Base-by-base conservation (phyloP, 2,113 vertebrate genomes). In the Melanerpes formicivorus region DNA sequence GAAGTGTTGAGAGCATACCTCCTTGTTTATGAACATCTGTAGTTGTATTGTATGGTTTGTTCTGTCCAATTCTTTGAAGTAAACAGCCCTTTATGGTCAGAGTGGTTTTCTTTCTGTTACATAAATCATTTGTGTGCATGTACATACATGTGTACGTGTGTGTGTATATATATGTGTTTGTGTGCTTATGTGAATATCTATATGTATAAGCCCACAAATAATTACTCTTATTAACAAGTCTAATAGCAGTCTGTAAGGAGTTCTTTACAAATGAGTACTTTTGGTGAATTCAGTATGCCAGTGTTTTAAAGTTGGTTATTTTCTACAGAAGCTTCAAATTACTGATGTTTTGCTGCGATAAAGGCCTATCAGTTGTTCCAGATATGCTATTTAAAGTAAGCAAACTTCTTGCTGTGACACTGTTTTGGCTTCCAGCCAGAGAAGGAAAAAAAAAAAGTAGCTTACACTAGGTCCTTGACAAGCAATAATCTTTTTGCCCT, bases 311-410 rank as follows among this genome's bases (percentile, higher is more conserved):
- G 70, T 65, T 42, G 60, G 4, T 74, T 89, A 18, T 88, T 89
- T 90, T 91, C 64, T 83, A 5, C 60, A 74, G 60, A 84, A 80
- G 48, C 10, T 29, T 76, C 55, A 69, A 58, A 87, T 90, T 65
- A 3, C 80, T 60, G 89, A 94, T 95, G 93, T 78, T 95, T 91
- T 52, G 66, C 87, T 70, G 73, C 0, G 93, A 95, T 96, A 96
- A 91, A 32, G 17, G 40, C 79, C 0, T 96, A 96, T 96, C 91
- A 8, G 72, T 54, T 32, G 65, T 72, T 90, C 91, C 94, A 96
- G 86, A 95, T 87, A 48, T 0, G 0, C 88, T 90, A 1, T 77
- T 95, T 94, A 62, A 92, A 93, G 87, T 63, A 50, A 42, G 17
- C 83, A 87, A 44, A 76, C 69, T 84, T 80, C 63, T 84, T 72